Percentiles rank a stretch among this genome's conserved stretches.
Evolutionary conservation across 2,113 vertebrate genomes (phyloP).

Genomic region (Brachyhypopomus gauderio): DNA sequence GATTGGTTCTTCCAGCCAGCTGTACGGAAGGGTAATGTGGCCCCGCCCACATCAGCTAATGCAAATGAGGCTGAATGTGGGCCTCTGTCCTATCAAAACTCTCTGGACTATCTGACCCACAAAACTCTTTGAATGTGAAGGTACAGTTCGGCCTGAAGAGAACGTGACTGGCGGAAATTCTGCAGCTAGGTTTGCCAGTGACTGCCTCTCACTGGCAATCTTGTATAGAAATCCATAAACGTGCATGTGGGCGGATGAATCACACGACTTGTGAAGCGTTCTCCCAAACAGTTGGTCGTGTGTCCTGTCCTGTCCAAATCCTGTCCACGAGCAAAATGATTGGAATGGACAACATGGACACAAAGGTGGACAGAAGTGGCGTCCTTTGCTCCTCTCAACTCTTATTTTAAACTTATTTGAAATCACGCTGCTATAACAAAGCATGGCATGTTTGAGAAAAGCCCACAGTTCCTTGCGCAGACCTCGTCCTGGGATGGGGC

Average conservation of each 20-base stretch:
- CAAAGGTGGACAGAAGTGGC: background rate
- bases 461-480: background rate
- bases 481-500: constrained; percentile 27
- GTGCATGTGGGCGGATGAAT: background rate
- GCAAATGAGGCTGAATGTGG: no score
- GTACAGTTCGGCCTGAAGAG: background rate
- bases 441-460: no score
- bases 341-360: background rate
- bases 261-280: background rate
- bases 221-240: background rate
- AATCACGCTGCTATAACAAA: no score
- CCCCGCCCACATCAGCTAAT: no score
- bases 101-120: background rate
- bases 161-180: background rate
- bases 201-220: background rate
- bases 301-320: background rate
- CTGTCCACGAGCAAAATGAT: background rate
- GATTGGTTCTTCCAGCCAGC: background rate
- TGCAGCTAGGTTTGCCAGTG: background rate
- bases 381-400: background rate
- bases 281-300: background rate
- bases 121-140: background rate
- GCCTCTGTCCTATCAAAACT: background rate
- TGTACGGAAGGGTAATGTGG: background rate
- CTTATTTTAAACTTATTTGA: no score